Evolutionary conservation across 2,888 invertebrate species (phyloP).

Genomic region (Apamea epomidion): DNA sequence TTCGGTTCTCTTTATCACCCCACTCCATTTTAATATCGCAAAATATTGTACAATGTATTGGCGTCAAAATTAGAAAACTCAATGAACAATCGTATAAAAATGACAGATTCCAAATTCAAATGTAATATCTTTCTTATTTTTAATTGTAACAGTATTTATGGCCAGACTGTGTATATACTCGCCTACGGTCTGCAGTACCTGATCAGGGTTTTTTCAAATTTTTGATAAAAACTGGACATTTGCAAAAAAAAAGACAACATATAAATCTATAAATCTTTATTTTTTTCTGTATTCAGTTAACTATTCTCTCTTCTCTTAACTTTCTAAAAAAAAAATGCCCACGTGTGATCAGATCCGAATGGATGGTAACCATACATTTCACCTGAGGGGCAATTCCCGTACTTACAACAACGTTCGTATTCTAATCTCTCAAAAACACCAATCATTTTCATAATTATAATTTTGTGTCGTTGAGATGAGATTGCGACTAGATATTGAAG

Average conservation of each 20-base stretch:
- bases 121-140: too few species aligned
- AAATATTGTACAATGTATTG: too few species aligned
- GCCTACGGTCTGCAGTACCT: neutral
- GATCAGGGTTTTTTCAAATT: neutral
- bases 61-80: too few species aligned
- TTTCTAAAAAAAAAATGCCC: neutral
- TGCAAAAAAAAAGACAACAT: neutral
- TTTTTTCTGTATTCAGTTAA: neutral
- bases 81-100: too few species aligned
- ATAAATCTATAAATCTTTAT: neutral
- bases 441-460: neutral
- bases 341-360: neutral
- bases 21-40: too few species aligned
- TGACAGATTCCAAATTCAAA: too few species aligned
- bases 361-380: neutral
- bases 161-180: too few species aligned
- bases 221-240: neutral
- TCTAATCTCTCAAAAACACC: neutral
- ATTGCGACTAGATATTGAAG: neutral
- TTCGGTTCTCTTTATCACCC: too few species aligned
- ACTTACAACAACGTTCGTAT: neutral
- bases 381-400: neutral
- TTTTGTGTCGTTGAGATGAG: neutral
- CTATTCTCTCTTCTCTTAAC: too few species aligned
- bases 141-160: too few species aligned